phyloP scores from a whole-genome alignment of 2,888 invertebrate species.

The Calliphora vomitoria region DNA sequence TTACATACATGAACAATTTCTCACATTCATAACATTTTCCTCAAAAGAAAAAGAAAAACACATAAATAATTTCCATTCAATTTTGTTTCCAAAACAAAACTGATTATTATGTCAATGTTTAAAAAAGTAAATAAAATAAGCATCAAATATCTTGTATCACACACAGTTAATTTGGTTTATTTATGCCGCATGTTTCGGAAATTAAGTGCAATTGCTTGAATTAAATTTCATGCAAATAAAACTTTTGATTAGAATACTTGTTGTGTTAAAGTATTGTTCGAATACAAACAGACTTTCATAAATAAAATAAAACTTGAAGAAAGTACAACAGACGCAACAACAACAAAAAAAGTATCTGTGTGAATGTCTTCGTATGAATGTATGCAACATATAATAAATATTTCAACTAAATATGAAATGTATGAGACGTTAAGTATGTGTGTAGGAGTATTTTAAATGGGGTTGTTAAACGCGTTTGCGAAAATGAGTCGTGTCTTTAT shows the following conservation, averaged over 20 bases:
- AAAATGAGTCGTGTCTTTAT: constrained; percentile 15
- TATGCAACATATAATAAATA: constrained; percentile 36
- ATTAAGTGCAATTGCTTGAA: constrained; percentile 84
- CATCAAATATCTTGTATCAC: constrained; percentile 56
- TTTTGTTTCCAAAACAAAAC: constrained; percentile 3
- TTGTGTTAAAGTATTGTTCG: constrained; percentile 53
- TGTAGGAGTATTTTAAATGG: constrained; percentile 24
- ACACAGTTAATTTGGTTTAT: constrained; percentile 67
- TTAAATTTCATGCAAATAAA: constrained; percentile 84
- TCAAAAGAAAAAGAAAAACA: not conserved
- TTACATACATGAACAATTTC: not conserved
- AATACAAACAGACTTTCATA: not conserved
- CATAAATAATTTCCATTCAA: constrained; percentile 12
- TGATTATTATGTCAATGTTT: not conserved
- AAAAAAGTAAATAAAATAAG: not conserved
- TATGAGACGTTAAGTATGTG: constrained; percentile 18
- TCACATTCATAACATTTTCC: not conserved
- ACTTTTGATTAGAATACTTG: constrained; percentile 78
- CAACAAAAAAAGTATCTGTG: not conserved
- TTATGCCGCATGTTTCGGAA: constrained; percentile 77
- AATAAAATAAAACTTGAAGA: constrained; percentile 17
- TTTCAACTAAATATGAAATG: constrained; percentile 35
- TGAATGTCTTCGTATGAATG: not conserved
- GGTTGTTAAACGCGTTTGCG: constrained; percentile 7
- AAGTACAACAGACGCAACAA: not conserved